Evolutionary conservation across 92 coral and sea anemone genomes (phyloP).

Genomic region (Zoanthus gigantus): DNA sequence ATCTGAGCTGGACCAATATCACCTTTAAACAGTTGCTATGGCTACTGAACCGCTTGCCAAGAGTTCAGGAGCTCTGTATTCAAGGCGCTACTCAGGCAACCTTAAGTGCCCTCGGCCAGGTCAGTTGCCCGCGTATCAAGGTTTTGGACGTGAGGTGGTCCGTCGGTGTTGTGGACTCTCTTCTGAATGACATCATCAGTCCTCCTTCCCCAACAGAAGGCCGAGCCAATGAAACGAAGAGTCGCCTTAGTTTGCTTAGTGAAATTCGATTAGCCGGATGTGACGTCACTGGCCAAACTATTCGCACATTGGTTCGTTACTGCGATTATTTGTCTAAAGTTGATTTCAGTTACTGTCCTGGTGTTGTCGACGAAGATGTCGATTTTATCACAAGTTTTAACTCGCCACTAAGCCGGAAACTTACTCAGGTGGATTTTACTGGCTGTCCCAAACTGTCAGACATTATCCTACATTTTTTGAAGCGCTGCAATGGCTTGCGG

Average conservation of each 20-base stretch:
- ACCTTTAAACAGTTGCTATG: constrained; percentile 91
- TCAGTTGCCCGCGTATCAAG: constrained; percentile 90
- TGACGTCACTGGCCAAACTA: constrained; percentile 91
- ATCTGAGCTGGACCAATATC: constrained; percentile 96
- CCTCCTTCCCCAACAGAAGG: constrained; percentile 84
- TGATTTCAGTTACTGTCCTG: constrained; percentile 92
- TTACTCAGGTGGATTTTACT: constrained; percentile 81
- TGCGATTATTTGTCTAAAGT: constrained; percentile 79
- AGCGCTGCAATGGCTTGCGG: constrained; percentile 68
- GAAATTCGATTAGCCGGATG: constrained; percentile 93
- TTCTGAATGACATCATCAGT: constrained; percentile 81
- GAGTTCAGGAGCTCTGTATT: constrained; percentile 82
- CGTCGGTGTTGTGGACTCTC: constrained; percentile 85
- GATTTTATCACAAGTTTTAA: constrained; percentile 76
- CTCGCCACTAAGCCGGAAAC: constrained; percentile 39
- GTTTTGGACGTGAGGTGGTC: constrained; percentile 98
- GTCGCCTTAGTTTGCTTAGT: constrained; percentile 78
- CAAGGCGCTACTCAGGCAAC: constrained; percentile 95
- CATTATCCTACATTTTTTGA: constrained; percentile 74
- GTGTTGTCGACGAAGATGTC: constrained; percentile 84
- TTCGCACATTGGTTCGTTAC: constrained; percentile 81
- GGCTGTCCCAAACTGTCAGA: constrained; percentile 94
- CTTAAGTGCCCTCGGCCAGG: constrained; percentile 82
- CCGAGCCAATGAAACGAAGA: constrained; percentile 87
- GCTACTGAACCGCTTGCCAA: constrained; percentile 91